Evolutionary conservation across 2,797 vertebrate species (phyloP), one percentile per base, ranked within the genome.

Genomic region (Vultur gryphus): DNA sequence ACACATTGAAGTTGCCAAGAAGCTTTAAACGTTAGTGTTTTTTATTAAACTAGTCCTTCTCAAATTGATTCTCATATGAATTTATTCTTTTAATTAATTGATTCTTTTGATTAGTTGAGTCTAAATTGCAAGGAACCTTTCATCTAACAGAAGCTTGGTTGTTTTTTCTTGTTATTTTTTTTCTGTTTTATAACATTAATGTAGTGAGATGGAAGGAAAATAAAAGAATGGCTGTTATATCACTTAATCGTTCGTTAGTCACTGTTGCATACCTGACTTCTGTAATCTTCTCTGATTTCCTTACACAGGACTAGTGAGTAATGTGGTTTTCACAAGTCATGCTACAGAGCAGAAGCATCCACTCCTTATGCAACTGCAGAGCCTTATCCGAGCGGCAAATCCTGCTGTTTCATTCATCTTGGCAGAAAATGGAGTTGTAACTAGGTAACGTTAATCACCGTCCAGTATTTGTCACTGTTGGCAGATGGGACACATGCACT

Each of bases 371-470:
- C 98, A 98, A 94, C 97, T 99, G 87, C 99, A 99, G 98, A 98
- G 98, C 98, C 97, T 99, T 84, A 98, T 99, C 96, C 98, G 99
- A 89, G 98, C 99, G 24, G 98, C 99, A 95, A 99, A 99, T 93
- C 99, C 99, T 71, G 97, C 96, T 0, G 98, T 99, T 52, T 98
- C 99, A 39, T 99, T 99, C 97, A 98, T 99, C 93, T 97, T 98
- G 93, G 99, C 99, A 49, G 99, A 99, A 97, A 98, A 98, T 82
- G 99, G 99, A 58, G 97, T 98, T 59, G 98, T 99, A 71, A 99
- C 98, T 35, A 99, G 99, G 99, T 99, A 98, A 98, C 48, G 3
- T 48, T 69, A 1, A 16, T 7, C 31, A 10, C 62, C 75, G 33
- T 8, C 26, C 51, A 5, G 51, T 24, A 16, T 31, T 35, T 33